Evolutionary conservation across 2,113 vertebrate species (phyloP).

Genomic region (Anhinga anhinga): DNA sequence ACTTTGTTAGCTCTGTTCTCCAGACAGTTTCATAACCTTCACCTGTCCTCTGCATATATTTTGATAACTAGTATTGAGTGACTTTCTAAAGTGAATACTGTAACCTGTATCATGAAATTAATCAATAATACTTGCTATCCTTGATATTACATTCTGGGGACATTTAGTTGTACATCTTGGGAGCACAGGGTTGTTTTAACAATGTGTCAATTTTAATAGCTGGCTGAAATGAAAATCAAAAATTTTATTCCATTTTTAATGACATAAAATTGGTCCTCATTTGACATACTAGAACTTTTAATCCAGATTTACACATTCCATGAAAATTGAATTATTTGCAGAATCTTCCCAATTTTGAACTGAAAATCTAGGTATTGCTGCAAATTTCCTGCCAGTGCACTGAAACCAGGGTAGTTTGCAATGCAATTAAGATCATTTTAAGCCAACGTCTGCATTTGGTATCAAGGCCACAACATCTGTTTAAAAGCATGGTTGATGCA

Average conservation of each 20-base stretch:
- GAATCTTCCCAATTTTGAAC: background rate
- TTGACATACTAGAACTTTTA: background rate
- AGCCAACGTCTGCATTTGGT: background rate
- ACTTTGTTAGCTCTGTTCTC: background rate
- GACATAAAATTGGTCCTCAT: background rate
- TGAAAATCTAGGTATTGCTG: background rate
- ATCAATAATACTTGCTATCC: slow-evolving; percentile 32
- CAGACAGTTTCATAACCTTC: slow-evolving; percentile 9
- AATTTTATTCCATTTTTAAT: background rate
- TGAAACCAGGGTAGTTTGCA: background rate
- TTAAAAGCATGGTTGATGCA: background rate
- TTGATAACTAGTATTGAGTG: slow-evolving; percentile 54
- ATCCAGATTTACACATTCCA: background rate
- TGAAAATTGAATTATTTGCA: background rate
- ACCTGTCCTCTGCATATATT: slow-evolving; percentile 24
- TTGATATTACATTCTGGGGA: background rate
- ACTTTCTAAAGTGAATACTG: slow-evolving; percentile 14
- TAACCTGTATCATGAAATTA: slow-evolving; percentile 7
- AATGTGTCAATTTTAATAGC: background rate
- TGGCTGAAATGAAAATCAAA: background rate
- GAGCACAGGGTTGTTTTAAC: background rate
- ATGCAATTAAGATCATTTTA: background rate
- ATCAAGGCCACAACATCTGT: background rate
- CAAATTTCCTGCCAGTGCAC: background rate
- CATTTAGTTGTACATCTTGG: background rate